Evolutionary conservation across 2,888 invertebrate species (phyloP), one percentile per base, ranked within the genome.

Genomic region (Anaspis maculata): DNA sequence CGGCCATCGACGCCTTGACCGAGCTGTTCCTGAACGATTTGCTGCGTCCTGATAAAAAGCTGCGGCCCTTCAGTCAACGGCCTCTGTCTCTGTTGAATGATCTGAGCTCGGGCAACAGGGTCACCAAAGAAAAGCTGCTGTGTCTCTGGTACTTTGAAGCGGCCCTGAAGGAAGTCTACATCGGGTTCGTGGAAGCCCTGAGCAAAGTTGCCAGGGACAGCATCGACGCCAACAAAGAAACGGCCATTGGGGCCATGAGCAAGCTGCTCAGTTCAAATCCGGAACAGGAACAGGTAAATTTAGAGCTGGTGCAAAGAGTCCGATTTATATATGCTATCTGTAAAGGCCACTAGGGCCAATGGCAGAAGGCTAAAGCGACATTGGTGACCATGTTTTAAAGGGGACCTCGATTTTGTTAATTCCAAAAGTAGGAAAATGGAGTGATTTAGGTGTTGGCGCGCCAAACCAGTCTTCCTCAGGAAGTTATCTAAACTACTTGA

Each of bases 61-160:
- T 88, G 11, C 65, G 77, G 6, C 66, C 73, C 1, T 83, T 88
- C 47, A 72, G 76, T 5, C 72, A 78, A 43, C 77, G 79, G 42
- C 72, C 82, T 0, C 57, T 83, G 0, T 67, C 70, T 0, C 58
- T 68, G 15, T 41, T 84, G 0, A 71, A 72, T 9, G 70, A 73
- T 27, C 66, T 78, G 56, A 66, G 77, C 0, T 73, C 77, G 0
- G 73, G 77, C 1, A 81, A 79, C 46, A 80, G 79, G 46, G 73
- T 77, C 14, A 71, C 75, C 0, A 67, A 76, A 27, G 71, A 78
- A 32, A 78, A 76, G 45, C 67, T 82, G 40, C 70, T 86, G 10
- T 75, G 81, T 6, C 64, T 77, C 33, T 97, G 95, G 94, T 78
- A 82, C 54, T 96, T 83, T 64, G 97, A 97, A 61, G 84, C 85